Percentiles rank a stretch among this genome's conserved stretches.
Conservation (phyloP, 2,888 invertebrate genomes). For the Pyrrhosoma nymphula region DNA sequence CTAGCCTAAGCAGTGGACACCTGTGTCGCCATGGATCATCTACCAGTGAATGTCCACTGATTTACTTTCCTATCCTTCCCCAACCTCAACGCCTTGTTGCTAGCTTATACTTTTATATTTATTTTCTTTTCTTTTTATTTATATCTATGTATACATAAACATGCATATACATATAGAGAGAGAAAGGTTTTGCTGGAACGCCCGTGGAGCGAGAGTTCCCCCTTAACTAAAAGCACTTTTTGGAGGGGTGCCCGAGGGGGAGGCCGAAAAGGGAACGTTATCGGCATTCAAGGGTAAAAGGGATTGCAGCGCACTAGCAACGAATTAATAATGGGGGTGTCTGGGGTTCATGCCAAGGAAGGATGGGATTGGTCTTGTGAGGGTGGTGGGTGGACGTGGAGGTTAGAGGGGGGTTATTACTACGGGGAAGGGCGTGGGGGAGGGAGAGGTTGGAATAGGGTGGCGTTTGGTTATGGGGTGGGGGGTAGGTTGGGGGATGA, state of each 20-base stretch:
- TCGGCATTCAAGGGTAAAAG: slow-evolving; percentile 51
- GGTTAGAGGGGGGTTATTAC: background rate
- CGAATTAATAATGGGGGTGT: slow-evolving; percentile 53
- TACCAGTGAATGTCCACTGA: too few relatives aligned
- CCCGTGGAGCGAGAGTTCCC: background rate
- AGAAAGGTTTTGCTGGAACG: background rate
- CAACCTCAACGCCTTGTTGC: too few relatives aligned
- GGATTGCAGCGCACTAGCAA: slow-evolving; percentile 57
- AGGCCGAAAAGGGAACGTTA: slow-evolving; percentile 23
- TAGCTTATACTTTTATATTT: too few relatives aligned
- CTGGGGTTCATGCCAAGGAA: slow-evolving; percentile 55
- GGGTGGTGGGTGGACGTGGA: background rate
- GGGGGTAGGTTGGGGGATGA: background rate
- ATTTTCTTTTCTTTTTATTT: too few relatives aligned
- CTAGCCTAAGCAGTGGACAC: too few relatives aligned
- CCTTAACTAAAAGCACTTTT: slow-evolving; percentile 58
- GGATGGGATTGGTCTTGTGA: background rate
- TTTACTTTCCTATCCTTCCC: too few relatives aligned
- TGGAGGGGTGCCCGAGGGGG: background rate
- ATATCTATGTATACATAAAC: too few relatives aligned
- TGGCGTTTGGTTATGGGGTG: background rate
- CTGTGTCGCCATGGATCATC: too few relatives aligned
- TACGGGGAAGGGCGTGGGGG: background rate
- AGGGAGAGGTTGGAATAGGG: background rate
- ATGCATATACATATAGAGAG: background rate